phyloP scores from a whole-genome alignment of 2,797 vertebrate species.

The Epinephelus malabaricus region DNA sequence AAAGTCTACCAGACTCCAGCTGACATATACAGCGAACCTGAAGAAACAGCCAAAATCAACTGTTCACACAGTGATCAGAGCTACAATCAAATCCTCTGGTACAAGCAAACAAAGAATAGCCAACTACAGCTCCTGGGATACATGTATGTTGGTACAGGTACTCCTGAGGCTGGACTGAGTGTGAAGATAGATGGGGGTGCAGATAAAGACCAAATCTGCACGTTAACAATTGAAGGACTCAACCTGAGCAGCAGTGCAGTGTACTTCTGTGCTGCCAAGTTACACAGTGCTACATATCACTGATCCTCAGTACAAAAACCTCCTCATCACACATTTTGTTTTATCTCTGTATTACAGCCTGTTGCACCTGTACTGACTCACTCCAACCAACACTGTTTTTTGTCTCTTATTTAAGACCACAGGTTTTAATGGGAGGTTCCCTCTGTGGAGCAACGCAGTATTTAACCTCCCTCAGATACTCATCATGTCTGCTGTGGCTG shows the following conservation, averaged over 20 bases:
- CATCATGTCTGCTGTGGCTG: background rate
- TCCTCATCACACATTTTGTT: background rate
- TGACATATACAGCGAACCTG: background rate
- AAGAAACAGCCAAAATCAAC: slow-evolving; percentile 12
- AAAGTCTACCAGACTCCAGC: slow-evolving; percentile 58
- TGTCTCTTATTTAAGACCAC: background rate
- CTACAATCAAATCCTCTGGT: slow-evolving; percentile 68
- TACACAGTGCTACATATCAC: slow-evolving; percentile 52
- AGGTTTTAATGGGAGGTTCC: slow-evolving; percentile 15
- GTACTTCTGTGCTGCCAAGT: slow-evolving; percentile 69
- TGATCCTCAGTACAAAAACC: slow-evolving; percentile 52
- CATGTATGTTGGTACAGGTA: fast-evolving
- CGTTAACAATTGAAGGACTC: slow-evolving; percentile 37
- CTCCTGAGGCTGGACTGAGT: background rate
- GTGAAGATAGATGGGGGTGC: slow-evolving; percentile 39
- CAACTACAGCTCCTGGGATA: background rate
- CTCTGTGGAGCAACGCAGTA: background rate
- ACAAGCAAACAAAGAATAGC: slow-evolving; percentile 44
- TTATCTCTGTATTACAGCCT: background rate
- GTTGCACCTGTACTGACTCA: slow-evolving; percentile 4
- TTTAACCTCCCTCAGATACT: background rate
- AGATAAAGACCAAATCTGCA: slow-evolving; percentile 22
- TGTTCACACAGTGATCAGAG: slow-evolving; percentile 49
- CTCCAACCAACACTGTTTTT: background rate
- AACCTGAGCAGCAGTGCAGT: slow-evolving; percentile 52